Percentiles rank a stretch among this genome's conserved stretches.
These are phyloP conservation scores for Protonibea diacanthus DNA, from an alignment of 2,797 vertebrate genomes.

Conservation along the genomic window DNA sequence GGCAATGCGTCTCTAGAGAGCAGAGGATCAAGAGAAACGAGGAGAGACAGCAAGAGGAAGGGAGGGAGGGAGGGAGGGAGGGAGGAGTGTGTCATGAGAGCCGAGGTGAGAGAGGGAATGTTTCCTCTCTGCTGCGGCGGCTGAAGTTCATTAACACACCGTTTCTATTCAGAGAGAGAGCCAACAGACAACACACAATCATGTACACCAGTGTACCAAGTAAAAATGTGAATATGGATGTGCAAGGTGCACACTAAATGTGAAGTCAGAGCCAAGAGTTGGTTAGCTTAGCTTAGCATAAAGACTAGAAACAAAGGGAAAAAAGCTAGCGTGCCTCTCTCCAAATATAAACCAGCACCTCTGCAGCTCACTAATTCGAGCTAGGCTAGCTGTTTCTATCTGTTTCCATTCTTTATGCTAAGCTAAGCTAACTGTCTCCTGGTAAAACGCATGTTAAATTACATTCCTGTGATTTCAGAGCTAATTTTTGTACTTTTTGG, in stretches of 20 bases:
- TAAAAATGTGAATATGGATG: neutral
- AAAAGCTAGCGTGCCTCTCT: neutral
- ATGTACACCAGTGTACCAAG: neutral
- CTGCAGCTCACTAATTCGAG: neutral
- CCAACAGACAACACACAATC: neutral
- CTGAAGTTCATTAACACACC: conserved; percentile 44
- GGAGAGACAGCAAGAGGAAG: conserved; percentile 21
- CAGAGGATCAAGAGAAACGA: conserved; percentile 32
- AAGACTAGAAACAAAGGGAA: neutral
- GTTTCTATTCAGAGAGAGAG: conserved; percentile 14
- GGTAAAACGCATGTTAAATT: too few species aligned
- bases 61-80: conserved; percentile 1
- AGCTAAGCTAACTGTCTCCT: neutral
- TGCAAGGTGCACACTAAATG: too few species aligned
- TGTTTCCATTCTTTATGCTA: neutral
- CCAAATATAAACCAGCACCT: neutral
- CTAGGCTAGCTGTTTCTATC: neutral
- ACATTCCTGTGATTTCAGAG: too few species aligned
- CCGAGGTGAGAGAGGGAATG: conserved; percentile 14
- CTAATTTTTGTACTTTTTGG: too few species aligned
- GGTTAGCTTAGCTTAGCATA: conserved; percentile 10
- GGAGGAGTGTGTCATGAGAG: conserved; percentile 19
- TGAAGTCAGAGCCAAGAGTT: too few species aligned
- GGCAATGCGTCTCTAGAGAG: conserved; percentile 44
- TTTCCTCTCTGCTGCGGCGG: conserved; percentile 33